phyloP scores from a whole-genome alignment of 2,797 vertebrate genomes.

The Scleropages formosus region DNA sequence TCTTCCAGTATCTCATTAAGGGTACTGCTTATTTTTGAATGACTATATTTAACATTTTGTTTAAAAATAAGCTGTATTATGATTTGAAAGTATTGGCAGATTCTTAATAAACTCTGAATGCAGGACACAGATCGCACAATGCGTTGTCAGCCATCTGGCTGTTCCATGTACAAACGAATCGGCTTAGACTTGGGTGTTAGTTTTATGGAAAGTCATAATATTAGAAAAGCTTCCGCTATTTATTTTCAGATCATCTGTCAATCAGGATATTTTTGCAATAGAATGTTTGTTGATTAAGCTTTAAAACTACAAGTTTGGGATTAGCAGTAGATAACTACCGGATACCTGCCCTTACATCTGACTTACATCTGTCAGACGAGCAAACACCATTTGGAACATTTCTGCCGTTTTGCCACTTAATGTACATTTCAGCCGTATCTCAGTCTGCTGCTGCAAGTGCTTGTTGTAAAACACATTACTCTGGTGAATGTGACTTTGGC shows the following conservation, averaged over 20 bases:
- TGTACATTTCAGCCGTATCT: neutral
- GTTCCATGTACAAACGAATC: neutral
- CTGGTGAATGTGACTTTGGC: too few relatives aligned
- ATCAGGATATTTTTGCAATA: neutral
- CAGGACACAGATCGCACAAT: neutral
- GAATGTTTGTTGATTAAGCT: neutral
- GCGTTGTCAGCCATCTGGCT: slow-evolving; percentile 16
- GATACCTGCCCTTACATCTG: neutral
- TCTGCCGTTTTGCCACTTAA: neutral
- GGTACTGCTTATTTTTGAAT: too few relatives aligned
- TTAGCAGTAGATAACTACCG: too few relatives aligned
- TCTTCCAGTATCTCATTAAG: too few relatives aligned
- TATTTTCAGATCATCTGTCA: neutral
- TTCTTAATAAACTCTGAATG: neutral
- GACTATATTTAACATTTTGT: too few relatives aligned
- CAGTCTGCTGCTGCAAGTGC: too few relatives aligned
- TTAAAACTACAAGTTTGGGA: neutral
- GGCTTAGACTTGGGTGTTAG: slow-evolving; percentile 3
- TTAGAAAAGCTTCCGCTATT: neutral
- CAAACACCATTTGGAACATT: neutral
- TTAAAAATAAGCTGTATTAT: too few relatives aligned
- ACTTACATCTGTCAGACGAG: neutral
- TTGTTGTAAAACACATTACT: too few relatives aligned
- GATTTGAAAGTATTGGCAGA: too few relatives aligned
- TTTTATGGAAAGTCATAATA: slow-evolving; percentile 17